Conservation (phyloP, 2,113 vertebrate species). For the Lophura nycthemera region DNA sequence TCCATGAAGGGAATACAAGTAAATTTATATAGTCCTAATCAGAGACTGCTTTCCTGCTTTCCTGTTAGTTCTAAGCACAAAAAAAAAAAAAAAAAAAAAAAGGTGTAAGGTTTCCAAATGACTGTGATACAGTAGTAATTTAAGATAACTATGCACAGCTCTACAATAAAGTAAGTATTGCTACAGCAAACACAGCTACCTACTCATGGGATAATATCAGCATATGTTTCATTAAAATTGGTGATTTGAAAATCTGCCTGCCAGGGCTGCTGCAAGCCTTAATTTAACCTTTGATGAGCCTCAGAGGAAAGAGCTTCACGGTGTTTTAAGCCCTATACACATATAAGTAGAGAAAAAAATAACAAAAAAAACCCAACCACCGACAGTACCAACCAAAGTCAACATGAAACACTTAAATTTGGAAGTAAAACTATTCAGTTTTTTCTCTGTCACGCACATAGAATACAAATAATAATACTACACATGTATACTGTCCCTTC, state of each 20-base stretch:
- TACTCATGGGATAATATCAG: accelerated
- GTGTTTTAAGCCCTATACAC: background rate
- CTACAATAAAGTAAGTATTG: accelerated
- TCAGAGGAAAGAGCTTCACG: background rate
- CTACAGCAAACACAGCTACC: background rate
- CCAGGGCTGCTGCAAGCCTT: background rate
- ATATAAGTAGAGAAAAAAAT: background rate
- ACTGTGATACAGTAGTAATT: background rate
- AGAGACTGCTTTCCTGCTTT: background rate
- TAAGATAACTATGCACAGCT: background rate
- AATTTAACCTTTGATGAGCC: background rate
- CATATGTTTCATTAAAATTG: background rate
- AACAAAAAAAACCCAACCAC: background rate
- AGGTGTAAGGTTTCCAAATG: background rate
- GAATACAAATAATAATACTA: background rate
- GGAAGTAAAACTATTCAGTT: background rate
- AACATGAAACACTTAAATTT: background rate
- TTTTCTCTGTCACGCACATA: background rate
- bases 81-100: background rate
- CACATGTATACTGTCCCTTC: background rate
- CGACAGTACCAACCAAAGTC: background rate
- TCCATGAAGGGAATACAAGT: background rate
- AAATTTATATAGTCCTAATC: background rate
- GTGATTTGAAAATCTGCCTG: background rate
- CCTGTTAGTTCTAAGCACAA: background rate